Conservation (phyloP, 1,140 invertebrate species). For the Leptoteleia sp. region DNA sequence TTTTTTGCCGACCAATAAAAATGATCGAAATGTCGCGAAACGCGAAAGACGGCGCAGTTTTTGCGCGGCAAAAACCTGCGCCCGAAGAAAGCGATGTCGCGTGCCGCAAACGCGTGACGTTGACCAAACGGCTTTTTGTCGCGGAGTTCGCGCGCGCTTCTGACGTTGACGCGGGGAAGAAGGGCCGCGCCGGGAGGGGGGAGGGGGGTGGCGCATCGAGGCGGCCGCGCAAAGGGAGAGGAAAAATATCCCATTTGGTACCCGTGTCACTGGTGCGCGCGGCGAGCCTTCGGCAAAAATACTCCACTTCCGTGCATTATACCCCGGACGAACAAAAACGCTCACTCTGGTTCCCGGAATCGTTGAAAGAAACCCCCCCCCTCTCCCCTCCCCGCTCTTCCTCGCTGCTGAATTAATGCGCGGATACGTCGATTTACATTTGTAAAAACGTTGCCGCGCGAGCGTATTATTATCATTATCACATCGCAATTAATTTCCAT, state of each 20-base stretch:
- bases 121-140: conserved; percentile 66
- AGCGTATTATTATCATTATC: conserved; percentile 9
- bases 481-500: conserved; percentile 35
- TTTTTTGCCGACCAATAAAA: conserved; percentile 18
- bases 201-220: conserved; percentile 30
- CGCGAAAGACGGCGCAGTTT: conserved; percentile 39
- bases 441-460: conserved; percentile 26
- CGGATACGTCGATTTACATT: conserved; percentile 34
- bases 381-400: too few species aligned
- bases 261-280: conserved; percentile 31
- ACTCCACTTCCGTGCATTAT: conserved; percentile 37
- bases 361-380: too few species aligned
- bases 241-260: conserved; percentile 49
- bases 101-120: conserved; percentile 61
- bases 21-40: conserved; percentile 57
- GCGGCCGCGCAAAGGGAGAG: conserved; percentile 41
- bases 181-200: too few species aligned
- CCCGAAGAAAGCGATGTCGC: conserved; percentile 57
- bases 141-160: conserved; percentile 50
- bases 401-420: conserved; percentile 30
- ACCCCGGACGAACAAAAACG: conserved; percentile 33
- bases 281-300: conserved; percentile 37
- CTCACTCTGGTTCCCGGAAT: conserved; percentile 14
- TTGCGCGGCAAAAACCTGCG: conserved; percentile 36
- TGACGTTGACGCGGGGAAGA: conserved; percentile 39